These are phyloP conservation scores for Aphis gossypii DNA, from an alignment of 1,140 invertebrate species.

Conservation along the genomic window DNA sequence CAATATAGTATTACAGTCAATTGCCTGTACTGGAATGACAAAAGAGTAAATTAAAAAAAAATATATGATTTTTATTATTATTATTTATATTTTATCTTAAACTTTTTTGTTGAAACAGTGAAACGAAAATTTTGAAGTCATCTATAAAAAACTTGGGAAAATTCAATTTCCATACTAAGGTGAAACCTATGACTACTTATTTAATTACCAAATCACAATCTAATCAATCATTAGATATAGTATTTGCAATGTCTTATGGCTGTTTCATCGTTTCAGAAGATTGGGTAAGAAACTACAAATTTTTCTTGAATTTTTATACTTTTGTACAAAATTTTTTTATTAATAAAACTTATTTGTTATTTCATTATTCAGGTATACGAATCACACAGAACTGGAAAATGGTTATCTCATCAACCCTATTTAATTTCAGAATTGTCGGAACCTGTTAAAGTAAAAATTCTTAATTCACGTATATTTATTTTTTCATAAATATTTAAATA, in stretches of 20 bases:
- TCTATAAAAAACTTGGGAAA: not conserved
- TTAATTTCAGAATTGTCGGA: not conserved
- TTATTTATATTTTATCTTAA: not conserved
- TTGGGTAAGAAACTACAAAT: not conserved
- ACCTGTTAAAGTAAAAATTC: slow-evolving; percentile 16
- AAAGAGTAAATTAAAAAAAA: slow-evolving; percentile 17
- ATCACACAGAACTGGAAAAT: not conserved
- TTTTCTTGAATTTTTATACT: not conserved
- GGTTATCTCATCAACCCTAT: not conserved
- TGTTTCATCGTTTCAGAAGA: slow-evolving; percentile 39
- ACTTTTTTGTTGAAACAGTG: not conserved
- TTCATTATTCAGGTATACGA: not conserved
- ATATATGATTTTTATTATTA: not conserved
- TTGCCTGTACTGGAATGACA: not conserved
- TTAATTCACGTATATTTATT: not conserved
- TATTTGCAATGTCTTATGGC: slow-evolving; percentile 39
- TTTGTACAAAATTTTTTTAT: not conserved
- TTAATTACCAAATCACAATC: slow-evolving; percentile 20
- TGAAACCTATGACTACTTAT: slow-evolving; percentile 5
- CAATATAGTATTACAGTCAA: not conserved
- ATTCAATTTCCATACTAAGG: not conserved
- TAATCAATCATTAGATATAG: slow-evolving; percentile 10
- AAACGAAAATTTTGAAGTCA: not conserved
- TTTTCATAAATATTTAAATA: not conserved
- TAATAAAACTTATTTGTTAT: not conserved